Evolutionary conservation across 2,113 vertebrate species (phyloP).

Genomic region (Apus apus): DNA sequence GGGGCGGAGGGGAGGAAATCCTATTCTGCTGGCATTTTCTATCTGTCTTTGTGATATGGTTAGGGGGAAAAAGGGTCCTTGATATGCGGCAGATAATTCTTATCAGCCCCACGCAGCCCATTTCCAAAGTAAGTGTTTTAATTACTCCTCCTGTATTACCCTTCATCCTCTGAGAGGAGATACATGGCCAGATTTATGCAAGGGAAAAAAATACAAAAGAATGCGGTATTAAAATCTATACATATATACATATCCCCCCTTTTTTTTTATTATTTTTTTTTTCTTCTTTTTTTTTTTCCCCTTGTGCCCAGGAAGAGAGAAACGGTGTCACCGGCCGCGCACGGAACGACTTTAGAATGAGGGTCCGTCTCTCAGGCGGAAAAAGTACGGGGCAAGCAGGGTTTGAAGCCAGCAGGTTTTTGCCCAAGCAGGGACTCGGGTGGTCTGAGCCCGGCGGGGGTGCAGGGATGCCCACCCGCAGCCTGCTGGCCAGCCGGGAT

Average conservation of each 20-base stretch:
- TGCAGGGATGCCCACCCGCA: neutral
- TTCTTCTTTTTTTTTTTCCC: neutral
- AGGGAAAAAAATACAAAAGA: neutral
- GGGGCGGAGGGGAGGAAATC: neutral
- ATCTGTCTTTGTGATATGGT: conserved; percentile 77
- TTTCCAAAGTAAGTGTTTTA: conserved; percentile 81
- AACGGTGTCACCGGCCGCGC: neutral
- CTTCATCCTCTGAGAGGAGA: conserved; percentile 71
- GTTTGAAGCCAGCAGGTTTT: neutral
- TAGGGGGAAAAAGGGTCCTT: conserved; percentile 75
- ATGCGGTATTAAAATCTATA: conserved; percentile 40
- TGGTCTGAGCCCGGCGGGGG: neutral
- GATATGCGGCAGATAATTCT: conserved; percentile 79
- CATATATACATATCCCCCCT: neutral
- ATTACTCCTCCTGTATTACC: conserved; percentile 76
- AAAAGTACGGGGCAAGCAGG: neutral
- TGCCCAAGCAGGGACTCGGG: neutral
- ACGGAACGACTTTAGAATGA: neutral
- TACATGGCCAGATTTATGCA: conserved; percentile 67
- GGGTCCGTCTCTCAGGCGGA: neutral
- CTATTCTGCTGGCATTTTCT: conserved; percentile 78
- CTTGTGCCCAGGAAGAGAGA: conserved; percentile 6
- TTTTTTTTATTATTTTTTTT: neutral
- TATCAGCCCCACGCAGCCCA: conserved; percentile 79
- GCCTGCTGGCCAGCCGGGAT: neutral